Percentiles rank a stretch among this genome's conserved stretches.
Conservation (phyloP, 92 coral and sea anemone genomes). For the Meandrina meandrites region DNA sequence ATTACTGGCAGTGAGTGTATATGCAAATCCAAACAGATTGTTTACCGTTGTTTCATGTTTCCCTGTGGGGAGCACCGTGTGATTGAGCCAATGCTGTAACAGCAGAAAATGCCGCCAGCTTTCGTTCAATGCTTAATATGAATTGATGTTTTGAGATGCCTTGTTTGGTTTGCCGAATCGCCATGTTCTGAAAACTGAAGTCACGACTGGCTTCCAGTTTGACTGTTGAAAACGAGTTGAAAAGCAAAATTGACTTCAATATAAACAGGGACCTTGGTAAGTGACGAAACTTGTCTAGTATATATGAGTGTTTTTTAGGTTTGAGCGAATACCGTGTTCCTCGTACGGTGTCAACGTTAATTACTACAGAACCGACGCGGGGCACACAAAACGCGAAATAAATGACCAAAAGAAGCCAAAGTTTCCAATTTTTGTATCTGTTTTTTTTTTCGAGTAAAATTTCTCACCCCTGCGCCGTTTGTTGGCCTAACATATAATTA, state of each 20-base stretch:
- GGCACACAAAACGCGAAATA: neutral
- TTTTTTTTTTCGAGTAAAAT: neutral
- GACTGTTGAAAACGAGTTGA: neutral
- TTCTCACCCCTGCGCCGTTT: neutral
- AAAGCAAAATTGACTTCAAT: neutral
- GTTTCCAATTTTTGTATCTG: neutral
- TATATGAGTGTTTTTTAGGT: neutral
- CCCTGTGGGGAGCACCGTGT: neutral
- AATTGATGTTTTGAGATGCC: neutral
- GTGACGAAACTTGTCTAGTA: neutral
- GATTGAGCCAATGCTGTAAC: neutral
- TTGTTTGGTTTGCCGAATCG: neutral
- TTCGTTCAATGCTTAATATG: neutral
- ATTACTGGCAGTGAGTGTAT: neutral
- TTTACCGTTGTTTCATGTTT: slow-evolving; percentile 6
- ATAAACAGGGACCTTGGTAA: neutral
- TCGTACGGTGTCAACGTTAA: neutral
- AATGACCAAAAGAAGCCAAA: neutral
- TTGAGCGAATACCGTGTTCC: neutral
- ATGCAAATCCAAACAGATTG: slow-evolving; percentile 27
- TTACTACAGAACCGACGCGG: neutral
- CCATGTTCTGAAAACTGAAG: neutral
- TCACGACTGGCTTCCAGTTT: neutral
- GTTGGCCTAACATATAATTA: neutral
- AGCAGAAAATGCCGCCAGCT: neutral